Evolutionary conservation across 92 coral and sea anemone genomes (phyloP).

Genomic region (Parazoanthus darwini): DNA sequence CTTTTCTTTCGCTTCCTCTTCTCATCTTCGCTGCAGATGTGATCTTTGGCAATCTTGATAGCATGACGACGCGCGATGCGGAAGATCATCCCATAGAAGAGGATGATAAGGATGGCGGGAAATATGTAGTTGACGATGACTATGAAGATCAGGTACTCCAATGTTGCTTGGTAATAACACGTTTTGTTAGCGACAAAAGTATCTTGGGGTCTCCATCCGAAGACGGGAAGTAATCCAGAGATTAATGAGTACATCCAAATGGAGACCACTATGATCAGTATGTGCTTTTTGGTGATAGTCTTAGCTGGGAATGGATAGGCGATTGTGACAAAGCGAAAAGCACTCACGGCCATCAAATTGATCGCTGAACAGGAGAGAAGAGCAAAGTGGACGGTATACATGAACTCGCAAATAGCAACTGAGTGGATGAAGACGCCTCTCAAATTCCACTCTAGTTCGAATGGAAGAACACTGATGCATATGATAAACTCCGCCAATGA

Average conservation of each 20-base stretch:
- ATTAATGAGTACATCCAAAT: constrained; percentile 73
- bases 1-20: constrained; percentile 56
- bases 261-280: constrained; percentile 35
- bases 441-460: constrained; percentile 73
- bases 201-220: constrained; percentile 73
- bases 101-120: constrained; percentile 65
- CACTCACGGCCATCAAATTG: constrained; percentile 71
- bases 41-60: constrained; percentile 60
- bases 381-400: constrained; percentile 59
- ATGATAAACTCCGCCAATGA: constrained; percentile 68
- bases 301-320: constrained; percentile 72
- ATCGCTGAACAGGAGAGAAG: constrained; percentile 72
- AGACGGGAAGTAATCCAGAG: constrained; percentile 60
- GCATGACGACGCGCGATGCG: constrained; percentile 81
- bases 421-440: constrained; percentile 63
- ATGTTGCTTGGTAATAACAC: constrained; percentile 47
- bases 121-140: constrained; percentile 66
- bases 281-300: constrained; percentile 51
- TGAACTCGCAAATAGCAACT: constrained; percentile 62
- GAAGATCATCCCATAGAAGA: constrained; percentile 70
- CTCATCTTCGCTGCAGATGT: constrained; percentile 54
- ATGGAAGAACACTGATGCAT: constrained; percentile 58
- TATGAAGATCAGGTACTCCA: constrained; percentile 60
- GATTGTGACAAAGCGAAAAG: constrained; percentile 77
- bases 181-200: constrained; percentile 1